Conservation (phyloP, 2,888 invertebrate species). For the Pyrrhia umbra region DNA sequence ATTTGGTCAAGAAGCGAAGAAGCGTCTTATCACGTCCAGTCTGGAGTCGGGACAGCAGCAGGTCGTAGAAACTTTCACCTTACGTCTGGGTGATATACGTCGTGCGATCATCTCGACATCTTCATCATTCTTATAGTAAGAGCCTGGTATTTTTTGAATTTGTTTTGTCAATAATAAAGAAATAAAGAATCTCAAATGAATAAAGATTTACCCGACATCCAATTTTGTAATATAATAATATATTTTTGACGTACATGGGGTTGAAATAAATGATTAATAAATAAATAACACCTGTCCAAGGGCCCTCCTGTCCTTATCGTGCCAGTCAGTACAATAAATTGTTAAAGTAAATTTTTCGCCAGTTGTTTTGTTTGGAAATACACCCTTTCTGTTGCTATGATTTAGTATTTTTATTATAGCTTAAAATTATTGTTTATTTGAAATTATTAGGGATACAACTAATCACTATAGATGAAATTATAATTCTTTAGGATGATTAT, state of each 20-base stretch:
- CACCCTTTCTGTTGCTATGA: constrained; percentile 28
- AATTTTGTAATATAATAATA: constrained; percentile 68
- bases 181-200: constrained; percentile 75
- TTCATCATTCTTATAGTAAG: constrained; percentile 86
- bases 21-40: constrained; percentile 4
- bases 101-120: constrained; percentile 63
- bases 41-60: constrained; percentile 28
- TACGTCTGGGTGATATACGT: constrained; percentile 45
- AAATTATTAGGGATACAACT: too few relatives aligned
- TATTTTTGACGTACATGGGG: constrained; percentile 65
- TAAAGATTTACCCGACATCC: constrained; percentile 74
- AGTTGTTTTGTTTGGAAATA: constrained; percentile 27
- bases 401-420: constrained; percentile 11
- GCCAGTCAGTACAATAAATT: constrained; percentile 65
- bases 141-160: constrained; percentile 87
- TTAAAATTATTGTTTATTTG: too few relatives aligned
- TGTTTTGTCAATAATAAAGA: constrained; percentile 85
- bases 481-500: neutral
- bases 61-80: constrained; percentile 19
- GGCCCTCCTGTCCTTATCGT: constrained; percentile 70
- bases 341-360: constrained; percentile 20
- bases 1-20: constrained; percentile 41
- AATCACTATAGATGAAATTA: neutral
- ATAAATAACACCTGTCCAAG: constrained; percentile 65
- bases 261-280: constrained; percentile 60